Conservation (phyloP, 92 coral and sea anemone species). For the Zoanthus gigantus region DNA sequence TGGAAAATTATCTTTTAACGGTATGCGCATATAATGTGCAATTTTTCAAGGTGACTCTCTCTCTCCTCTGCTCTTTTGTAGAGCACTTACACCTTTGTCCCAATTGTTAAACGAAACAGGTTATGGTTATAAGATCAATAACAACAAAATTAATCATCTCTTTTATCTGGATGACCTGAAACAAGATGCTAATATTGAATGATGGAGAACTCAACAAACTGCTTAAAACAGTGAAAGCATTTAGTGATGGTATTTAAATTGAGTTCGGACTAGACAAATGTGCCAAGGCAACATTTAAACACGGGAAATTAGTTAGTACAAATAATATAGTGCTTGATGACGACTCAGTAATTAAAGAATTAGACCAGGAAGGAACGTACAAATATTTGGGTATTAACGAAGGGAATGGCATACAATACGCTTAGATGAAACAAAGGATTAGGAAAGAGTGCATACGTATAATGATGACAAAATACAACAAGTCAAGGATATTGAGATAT, state of each 20-base stretch:
- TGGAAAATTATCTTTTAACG: neutral
- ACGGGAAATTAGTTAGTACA: too few species aligned
- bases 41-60: conserved; percentile 58
- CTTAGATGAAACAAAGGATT: conserved; percentile 48
- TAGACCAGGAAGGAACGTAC: conserved; percentile 31
- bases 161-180: conserved; percentile 9
- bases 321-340: conserved; percentile 21
- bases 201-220: conserved; percentile 14
- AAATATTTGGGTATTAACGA: conserved; percentile 33
- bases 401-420: conserved; percentile 39
- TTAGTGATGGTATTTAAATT: conserved; percentile 30
- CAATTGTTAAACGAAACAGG: conserved; percentile 4
- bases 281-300: too few species aligned
- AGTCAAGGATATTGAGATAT: too few species aligned
- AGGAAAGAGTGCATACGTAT: conserved; percentile 41
- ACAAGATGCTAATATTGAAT: neutral
- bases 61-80: conserved; percentile 20
- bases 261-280: conserved; percentile 33
- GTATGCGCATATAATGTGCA: conserved; percentile 41
- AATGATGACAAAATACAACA: too few species aligned
- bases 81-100: conserved; percentile 35
- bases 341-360: conserved; percentile 33
- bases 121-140: conserved; percentile 21
- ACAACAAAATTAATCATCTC: neutral
- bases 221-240: neutral